Evolutionary conservation across 2,113 vertebrate species (phyloP), one percentile per base, ranked within the genome.

Genomic region (Phalacrocorax pelagicus): DNA sequence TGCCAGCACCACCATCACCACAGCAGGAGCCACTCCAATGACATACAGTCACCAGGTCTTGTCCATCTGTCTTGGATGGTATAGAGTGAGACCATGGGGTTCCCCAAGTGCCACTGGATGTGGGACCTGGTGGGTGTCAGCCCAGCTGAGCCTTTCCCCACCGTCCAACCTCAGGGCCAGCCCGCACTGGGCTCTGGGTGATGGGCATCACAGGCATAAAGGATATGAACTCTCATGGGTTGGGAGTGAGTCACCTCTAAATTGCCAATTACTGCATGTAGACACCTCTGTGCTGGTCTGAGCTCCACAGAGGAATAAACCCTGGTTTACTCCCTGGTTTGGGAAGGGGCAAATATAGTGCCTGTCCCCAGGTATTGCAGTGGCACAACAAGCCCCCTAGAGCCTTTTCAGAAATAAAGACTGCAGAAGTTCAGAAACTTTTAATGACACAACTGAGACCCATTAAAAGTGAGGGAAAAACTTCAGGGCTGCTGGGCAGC

Each of bases 121-220:
- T 34, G 44, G 52, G 21, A 44, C 10, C 66, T 20, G 78, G 30
- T 2, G 5, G 11, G 6, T 54, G 10, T 24, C 23, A 81, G 20
- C 46, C 36, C 82, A 62, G 36, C 46, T 32, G 51, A 82, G 24
- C 51, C 20, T 23, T 29, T 69, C 6, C 47, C 10, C 47, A 69
- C 59, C 14, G 27, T 49, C 32, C 63, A 47, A 34, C 20, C 51
- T 40, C 0, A 3, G 9, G 46, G 29, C 16, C 61, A 46, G n/a
- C 17, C 19, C 61, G 29, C 1, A 2, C 19, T 1, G 3, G 49
- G 14, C 23, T n/a, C 46, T 63, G 75, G 20, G 34, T 1, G 6
- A 8, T 16, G n/a, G 11, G 72, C 16, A 47, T n/a, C 63, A 15
- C 30, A 30, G 40, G 9, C 12, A 15, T 10, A 34, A 80, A 32